Evolutionary conservation across 2,888 invertebrate genomes (phyloP).

Genomic region (Lissocephala sabroskyi): DNA sequence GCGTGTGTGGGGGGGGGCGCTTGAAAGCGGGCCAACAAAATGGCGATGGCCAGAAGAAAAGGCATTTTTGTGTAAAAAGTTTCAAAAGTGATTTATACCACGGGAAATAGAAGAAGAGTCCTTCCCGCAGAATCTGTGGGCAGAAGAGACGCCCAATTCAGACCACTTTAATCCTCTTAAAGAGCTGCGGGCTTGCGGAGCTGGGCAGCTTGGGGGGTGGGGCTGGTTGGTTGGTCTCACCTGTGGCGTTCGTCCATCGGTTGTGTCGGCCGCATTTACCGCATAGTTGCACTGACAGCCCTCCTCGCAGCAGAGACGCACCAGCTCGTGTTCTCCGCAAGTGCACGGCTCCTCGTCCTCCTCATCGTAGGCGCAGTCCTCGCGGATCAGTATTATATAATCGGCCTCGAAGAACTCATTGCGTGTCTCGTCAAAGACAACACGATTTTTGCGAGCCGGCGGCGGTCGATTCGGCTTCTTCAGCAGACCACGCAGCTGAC

Average conservation of each 20-base stretch:
- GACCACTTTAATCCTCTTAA: too few species aligned
- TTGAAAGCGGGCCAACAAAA: too few species aligned
- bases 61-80: neutral
- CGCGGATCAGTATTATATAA: constrained; percentile 91
- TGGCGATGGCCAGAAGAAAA: neutral
- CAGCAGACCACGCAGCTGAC: constrained; percentile 74
- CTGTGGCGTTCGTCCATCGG: constrained; percentile 68
- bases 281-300: constrained; percentile 77
- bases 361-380: constrained; percentile 89
- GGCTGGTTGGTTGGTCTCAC: constrained; percentile 51
- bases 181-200: too few species aligned
- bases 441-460: constrained; percentile 81
- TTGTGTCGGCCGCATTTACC: constrained; percentile 41
- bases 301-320: constrained; percentile 78
- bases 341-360: constrained; percentile 84
- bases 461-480: constrained; percentile 83
- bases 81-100: too few species aligned
- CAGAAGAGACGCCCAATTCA: too few species aligned
- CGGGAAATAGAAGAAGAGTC: too few species aligned
- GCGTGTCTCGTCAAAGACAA: constrained; percentile 89
- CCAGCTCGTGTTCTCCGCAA: constrained; percentile 80
- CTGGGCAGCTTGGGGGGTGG: neutral
- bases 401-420: constrained; percentile 95
- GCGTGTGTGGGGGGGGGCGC: too few species aligned
- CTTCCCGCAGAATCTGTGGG: too few species aligned